Evolutionary conservation across 2,888 invertebrate genomes (phyloP).

Genomic region (Pristionchus exspectatus): DNA sequence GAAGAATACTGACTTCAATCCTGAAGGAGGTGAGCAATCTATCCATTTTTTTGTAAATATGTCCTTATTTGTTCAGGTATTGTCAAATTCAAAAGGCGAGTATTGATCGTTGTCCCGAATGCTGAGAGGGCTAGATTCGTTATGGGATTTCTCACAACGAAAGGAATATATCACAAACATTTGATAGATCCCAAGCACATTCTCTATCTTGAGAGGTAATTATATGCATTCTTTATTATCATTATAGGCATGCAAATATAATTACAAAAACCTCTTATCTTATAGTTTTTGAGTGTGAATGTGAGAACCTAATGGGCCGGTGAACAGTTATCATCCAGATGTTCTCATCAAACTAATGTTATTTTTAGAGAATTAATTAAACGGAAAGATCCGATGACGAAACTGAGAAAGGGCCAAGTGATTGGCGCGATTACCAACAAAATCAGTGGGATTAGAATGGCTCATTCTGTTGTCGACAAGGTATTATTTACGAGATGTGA

Average conservation of each 20-base stretch:
- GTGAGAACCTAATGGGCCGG: too few relatives aligned
- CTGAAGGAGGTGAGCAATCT: background rate
- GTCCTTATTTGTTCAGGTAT: background rate
- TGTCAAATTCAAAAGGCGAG: background rate
- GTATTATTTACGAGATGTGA: background rate
- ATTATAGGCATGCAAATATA: too few relatives aligned
- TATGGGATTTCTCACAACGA: background rate
- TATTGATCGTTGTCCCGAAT: constrained; percentile 24
- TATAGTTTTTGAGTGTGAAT: too few relatives aligned
- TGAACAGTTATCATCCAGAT: too few relatives aligned
- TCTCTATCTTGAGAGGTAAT: background rate
- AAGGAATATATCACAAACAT: background rate
- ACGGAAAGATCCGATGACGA: too few relatives aligned
- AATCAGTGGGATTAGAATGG: too few relatives aligned
- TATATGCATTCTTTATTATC: background rate
- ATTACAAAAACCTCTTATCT: too few relatives aligned
- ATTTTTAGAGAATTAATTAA: too few relatives aligned
- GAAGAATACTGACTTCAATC: background rate
- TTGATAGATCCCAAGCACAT: background rate
- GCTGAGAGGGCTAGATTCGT: background rate
- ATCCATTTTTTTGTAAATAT: background rate
- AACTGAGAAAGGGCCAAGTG: too few relatives aligned
- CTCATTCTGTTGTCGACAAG: background rate
- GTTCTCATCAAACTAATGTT: too few relatives aligned
- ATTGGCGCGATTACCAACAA: too few relatives aligned